Percentiles rank a stretch among this genome's conserved stretches.
These are phyloP conservation scores for Ridgeia piscesae DNA, from an alignment of 1,140 invertebrate species.

Conservation along the genomic window DNA sequence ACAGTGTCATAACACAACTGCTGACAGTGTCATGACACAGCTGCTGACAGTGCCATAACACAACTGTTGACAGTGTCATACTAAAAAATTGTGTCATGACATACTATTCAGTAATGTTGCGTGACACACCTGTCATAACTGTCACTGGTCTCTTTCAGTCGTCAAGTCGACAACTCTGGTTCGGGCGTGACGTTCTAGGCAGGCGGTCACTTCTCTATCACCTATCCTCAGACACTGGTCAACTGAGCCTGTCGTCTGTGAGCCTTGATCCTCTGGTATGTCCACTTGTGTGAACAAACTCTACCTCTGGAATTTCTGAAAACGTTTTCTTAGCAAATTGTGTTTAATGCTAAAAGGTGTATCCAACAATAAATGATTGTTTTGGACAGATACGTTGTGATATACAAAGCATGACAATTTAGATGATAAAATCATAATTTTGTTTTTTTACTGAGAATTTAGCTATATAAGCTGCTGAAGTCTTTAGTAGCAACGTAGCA, in stretches of 20 bases:
- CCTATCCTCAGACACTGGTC: conserved; percentile 22
- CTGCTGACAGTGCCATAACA: background rate
- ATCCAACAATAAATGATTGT: no score
- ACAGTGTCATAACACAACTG: no score
- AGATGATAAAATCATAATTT: background rate
- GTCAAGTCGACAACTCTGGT: conserved; percentile 69
- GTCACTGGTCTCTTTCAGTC: conserved; percentile 43
- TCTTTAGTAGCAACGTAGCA: background rate
- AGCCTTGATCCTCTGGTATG: conserved; percentile 26
- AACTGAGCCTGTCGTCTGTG: background rate
- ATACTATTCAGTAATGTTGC: background rate
- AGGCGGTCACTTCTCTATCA: conserved; percentile 77
- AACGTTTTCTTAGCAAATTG: background rate
- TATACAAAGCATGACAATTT: background rate
- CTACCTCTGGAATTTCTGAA: background rate
- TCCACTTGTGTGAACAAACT: background rate
- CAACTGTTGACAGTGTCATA: background rate
- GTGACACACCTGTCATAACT: background rate
- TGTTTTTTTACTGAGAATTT: background rate
- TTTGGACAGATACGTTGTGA: background rate
- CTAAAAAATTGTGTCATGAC: background rate
- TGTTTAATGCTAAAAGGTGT: no score
- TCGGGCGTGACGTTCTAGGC: conserved; percentile 83
- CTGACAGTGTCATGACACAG: background rate
- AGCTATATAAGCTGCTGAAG: background rate